A percentile compares a stretch with the other conserved stretches of the same genome.
These are phyloP conservation scores for Orchesella cincta DNA, from an alignment of 1,140 invertebrate species.

Conservation along the genomic window DNA sequence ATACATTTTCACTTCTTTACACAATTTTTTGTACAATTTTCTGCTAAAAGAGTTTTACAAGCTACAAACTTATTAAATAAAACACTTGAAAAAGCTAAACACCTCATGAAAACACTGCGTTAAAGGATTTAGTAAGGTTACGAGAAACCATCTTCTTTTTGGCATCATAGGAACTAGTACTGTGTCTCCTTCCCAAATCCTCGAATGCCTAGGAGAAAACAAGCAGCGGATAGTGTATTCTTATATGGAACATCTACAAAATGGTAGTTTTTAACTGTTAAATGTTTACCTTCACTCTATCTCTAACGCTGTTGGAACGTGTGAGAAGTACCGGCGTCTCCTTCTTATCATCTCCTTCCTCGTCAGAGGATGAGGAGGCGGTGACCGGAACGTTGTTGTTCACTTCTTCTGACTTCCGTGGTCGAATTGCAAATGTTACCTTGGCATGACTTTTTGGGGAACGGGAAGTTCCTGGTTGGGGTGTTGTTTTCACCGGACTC, in stretches of 20 bases:
- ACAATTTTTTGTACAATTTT: background rate
- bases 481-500: background rate
- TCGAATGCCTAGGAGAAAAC: background rate
- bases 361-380: background rate
- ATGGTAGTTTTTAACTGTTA: background rate
- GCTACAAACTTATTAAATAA: background rate
- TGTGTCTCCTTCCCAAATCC: background rate
- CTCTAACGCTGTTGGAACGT: background rate
- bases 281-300: slow-evolving; percentile 9
- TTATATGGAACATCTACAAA: too few relatives aligned
- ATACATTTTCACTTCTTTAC: too few relatives aligned
- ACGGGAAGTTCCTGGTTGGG: background rate
- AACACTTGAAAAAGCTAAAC: too few relatives aligned
- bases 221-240: background rate
- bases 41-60: too few relatives aligned
- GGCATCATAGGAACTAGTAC: slow-evolving; percentile 10
- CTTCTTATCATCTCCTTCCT: background rate
- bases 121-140: too few relatives aligned
- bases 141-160: too few relatives aligned
- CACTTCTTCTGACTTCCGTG: background rate
- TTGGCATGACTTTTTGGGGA: background rate
- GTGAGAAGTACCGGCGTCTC: background rate
- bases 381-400: background rate
- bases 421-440: background rate
- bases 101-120: too few relatives aligned